These are phyloP conservation scores for Polyploca ridens DNA, from an alignment of 2,888 invertebrate genomes.

Conservation along the genomic window DNA sequence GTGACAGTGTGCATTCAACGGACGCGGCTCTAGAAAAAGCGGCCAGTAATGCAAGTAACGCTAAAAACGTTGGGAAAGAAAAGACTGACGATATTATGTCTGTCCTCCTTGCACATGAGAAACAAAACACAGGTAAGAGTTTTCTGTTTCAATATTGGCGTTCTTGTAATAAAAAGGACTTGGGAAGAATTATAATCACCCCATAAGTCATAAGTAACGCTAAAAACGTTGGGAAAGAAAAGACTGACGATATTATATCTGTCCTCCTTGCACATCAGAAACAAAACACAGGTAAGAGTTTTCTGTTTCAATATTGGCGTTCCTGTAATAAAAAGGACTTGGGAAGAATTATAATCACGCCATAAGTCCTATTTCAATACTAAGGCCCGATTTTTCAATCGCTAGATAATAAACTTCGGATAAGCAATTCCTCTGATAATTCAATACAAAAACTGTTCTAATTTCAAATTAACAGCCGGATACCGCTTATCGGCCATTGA, in stretches of 20 bases:
- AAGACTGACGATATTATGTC: conserved; percentile 96
- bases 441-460: no score
- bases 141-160: neutral
- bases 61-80: conserved; percentile 77
- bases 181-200: no score
- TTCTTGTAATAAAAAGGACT: no score
- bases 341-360: no score
- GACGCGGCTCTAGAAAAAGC: conserved; percentile 85
- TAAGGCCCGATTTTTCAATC: no score
- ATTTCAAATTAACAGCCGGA: no score
- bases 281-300: conserved; percentile 79
- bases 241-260: conserved; percentile 96
- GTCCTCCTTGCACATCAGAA: conserved; percentile 95
- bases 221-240: conserved; percentile 81
- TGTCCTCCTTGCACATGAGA: conserved; percentile 94
- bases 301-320: neutral
- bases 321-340: no score
- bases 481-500: no score
- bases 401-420: no score
- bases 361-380: no score
- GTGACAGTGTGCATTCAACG: conserved; percentile 72
- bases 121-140: conserved; percentile 83
- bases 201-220: no score
- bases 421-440: no score
- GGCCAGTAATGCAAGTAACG: conserved; percentile 74